phyloP scores from a whole-genome alignment of 2,113 vertebrate genomes.

The Canis aureus region DNA sequence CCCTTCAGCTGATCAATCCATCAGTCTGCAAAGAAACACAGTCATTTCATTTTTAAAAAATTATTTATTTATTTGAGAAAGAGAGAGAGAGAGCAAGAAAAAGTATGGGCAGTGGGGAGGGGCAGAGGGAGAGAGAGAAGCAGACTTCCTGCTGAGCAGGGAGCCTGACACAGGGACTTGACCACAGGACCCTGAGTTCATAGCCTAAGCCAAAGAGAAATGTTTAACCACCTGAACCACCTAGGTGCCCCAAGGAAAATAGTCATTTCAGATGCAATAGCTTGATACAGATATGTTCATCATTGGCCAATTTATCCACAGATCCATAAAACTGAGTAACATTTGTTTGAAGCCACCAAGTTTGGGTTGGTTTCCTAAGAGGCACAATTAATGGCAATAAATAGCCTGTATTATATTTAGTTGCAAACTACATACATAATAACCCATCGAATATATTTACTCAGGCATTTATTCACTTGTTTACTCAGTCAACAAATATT shows the following conservation, averaged over 20 bases:
- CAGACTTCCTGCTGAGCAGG: not conserved
- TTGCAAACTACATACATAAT: not conserved
- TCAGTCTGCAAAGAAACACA: not conserved
- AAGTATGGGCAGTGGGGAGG: not conserved
- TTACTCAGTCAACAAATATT: not conserved
- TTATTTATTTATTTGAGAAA: not conserved
- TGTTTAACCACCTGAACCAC: not conserved
- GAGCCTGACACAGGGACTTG: fast-evolving
- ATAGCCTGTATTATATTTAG: not conserved
- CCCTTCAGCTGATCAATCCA: not conserved
- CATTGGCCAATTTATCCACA: not conserved
- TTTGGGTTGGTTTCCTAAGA: not conserved
- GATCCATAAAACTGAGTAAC: not conserved
- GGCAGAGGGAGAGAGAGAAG: not conserved
- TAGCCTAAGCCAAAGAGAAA: not conserved
- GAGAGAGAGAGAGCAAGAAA: not conserved
- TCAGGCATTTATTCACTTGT: not conserved
- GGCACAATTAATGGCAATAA: not conserved
- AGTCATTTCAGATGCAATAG: not conserved
- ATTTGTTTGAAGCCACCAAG: not conserved
- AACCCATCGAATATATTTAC: not conserved
- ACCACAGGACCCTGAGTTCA: not conserved
- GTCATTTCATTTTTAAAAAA: no score
- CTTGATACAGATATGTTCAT: not conserved
- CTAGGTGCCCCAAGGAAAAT: not conserved